Evolutionary conservation across 2,888 invertebrate species (phyloP), one percentile per base, ranked within the genome.

Genomic region (Sicus ferrugineus): DNA sequence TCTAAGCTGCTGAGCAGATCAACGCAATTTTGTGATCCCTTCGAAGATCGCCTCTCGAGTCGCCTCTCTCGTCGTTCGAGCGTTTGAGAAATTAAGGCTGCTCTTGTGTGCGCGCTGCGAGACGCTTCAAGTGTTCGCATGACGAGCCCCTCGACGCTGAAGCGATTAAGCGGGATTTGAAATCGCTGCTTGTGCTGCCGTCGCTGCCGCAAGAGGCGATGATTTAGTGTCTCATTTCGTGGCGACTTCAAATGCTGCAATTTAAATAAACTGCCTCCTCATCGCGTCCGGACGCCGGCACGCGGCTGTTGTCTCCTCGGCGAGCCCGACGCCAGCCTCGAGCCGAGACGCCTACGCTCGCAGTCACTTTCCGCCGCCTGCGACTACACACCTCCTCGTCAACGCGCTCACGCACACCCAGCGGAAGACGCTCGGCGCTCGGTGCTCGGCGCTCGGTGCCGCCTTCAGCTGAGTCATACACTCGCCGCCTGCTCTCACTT

Each of bases 181-280:
- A n/a, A n/a, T n/a, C n/a, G 14, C 46, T 2, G 46, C 19, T 52
- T 16, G 16, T 5, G 6, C 28, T 1, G 26, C 28, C 28, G 56
- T 56, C 73, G 71, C 70, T 69, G 68, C 11, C 69, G 42, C n/a
- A 54, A 54, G 19, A 38, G 69, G 73, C 73, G 75, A 72, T 78
- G 80, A 79, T 75, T 77, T 77, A 78, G 72, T 73, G 64, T 73
- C 72, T 66, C 73, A 54, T 58, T 67, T 62, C 42, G 31, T 67
- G 52, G 61, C 58, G 42, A 62, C 70, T 42, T 63, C 63, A 28
- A 62, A 26, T 23, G 77, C 50, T 79, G 77, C 79, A 80, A 79
- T 79, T 80, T 80, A 78, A 76, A 75, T 76, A 80, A 79, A 79
- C 79, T 73, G 78, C 80, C 34, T 59, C 38, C 14, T 54, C 26